phyloP scores from a whole-genome alignment of 2,888 invertebrate genomes.

The Carterocephalus palaemon region DNA sequence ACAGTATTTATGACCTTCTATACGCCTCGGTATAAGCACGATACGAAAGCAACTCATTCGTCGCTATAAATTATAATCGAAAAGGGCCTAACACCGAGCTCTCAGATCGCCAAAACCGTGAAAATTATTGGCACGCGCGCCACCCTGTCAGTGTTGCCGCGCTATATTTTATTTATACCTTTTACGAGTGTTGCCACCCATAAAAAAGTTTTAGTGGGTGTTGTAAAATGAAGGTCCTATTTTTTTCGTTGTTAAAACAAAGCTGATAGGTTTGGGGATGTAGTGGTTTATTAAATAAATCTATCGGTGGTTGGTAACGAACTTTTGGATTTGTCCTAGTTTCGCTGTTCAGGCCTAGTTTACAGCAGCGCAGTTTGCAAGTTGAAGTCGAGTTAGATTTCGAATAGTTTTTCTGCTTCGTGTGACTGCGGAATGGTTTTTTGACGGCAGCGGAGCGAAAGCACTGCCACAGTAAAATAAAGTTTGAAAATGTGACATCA shows the following conservation, averaged over 20 bases:
- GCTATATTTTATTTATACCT: slow-evolving; percentile 70
- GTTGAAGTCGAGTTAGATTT: no score
- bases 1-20: slow-evolving; percentile 65
- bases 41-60: slow-evolving; percentile 49
- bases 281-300: slow-evolving; percentile 45
- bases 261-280: slow-evolving; percentile 50
- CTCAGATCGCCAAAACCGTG: slow-evolving; percentile 66
- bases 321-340: slow-evolving; percentile 11
- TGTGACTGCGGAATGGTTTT: no score
- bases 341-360: not conserved
- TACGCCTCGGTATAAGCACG: slow-evolving; percentile 40
- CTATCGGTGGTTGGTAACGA: slow-evolving; percentile 2
- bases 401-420: no score
- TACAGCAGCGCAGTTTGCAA: no score
- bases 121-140: slow-evolving; percentile 62
- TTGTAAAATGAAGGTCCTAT: slow-evolving; percentile 56
- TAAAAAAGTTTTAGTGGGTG: slow-evolving; percentile 72
- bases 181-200: slow-evolving; percentile 68
- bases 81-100: slow-evolving; percentile 63
- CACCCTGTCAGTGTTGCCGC: slow-evolving; percentile 57
- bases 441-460: no score
- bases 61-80: slow-evolving; percentile 73
- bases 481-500: no score
- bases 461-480: no score
- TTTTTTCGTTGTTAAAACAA: slow-evolving; percentile 49